Conservation (phyloP, 2,797 vertebrate genomes). For the Echiichthys vipera region DNA sequence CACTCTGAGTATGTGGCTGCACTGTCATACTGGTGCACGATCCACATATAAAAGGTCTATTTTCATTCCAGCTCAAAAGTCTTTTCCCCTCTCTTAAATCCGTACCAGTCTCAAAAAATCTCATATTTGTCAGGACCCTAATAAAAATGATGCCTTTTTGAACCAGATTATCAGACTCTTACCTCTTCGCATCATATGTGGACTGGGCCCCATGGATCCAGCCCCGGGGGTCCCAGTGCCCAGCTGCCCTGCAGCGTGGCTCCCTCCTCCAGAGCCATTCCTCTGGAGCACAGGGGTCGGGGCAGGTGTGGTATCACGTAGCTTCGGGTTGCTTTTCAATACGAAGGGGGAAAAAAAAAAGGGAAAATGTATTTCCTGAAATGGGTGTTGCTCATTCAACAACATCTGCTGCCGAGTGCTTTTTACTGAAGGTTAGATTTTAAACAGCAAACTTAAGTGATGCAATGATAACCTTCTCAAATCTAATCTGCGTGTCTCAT, state of each 20-base stretch:
- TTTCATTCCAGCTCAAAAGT: too few relatives aligned
- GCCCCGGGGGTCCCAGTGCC: slow-evolving; percentile 75
- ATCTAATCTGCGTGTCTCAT: slow-evolving; percentile 30
- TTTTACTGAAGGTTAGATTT: not conserved
- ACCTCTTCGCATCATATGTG: slow-evolving; percentile 93
- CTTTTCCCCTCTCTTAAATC: too few relatives aligned
- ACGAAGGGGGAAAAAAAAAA: not conserved
- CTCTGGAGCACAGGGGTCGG: slow-evolving; percentile 82
- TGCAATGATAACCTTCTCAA: slow-evolving; percentile 6
- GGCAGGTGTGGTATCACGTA: slow-evolving; percentile 86
- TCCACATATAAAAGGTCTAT: too few relatives aligned
- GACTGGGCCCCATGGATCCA: slow-evolving; percentile 90
- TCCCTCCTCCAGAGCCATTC: slow-evolving; percentile 79
- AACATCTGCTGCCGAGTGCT: not conserved
- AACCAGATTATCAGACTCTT: too few relatives aligned
- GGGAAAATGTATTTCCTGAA: not conserved
- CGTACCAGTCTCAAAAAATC: too few relatives aligned
- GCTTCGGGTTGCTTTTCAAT: slow-evolving; percentile 84
- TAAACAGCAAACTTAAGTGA: too few relatives aligned
- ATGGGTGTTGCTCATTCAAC: not conserved
- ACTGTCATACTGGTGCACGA: too few relatives aligned
- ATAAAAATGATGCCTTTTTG: too few relatives aligned
- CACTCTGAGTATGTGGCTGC: too few relatives aligned
- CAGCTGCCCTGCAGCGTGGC: slow-evolving; percentile 81
- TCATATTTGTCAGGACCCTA: too few relatives aligned